Evolutionary conservation across 2,113 vertebrate genomes (phyloP).

Genomic region (Mellivora capensis): DNA sequence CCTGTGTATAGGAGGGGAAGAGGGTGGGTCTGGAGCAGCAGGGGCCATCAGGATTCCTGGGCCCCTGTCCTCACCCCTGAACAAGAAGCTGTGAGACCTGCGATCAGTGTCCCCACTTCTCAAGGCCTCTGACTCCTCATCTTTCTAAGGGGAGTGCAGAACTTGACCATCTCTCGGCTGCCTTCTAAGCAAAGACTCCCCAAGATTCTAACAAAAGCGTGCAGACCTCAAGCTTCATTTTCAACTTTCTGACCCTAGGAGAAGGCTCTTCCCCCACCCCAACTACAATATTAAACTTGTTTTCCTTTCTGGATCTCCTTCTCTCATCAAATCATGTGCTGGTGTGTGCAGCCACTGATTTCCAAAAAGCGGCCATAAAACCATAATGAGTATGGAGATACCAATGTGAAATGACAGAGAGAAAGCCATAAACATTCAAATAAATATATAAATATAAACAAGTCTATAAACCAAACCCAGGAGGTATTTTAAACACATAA

Average conservation of each 20-base stretch:
- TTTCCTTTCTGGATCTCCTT: constrained; percentile 56
- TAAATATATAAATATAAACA: constrained; percentile 82
- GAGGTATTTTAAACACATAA: constrained; percentile 78
- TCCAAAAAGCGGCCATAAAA: constrained; percentile 82
- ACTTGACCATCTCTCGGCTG: background rate
- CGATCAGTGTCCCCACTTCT: no score
- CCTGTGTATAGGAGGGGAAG: background rate
- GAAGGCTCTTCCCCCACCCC: constrained; percentile 40
- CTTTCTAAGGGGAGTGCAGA: background rate
- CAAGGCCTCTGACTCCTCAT: background rate
- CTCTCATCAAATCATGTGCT: constrained; percentile 63
- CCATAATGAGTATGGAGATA: constrained; percentile 79
- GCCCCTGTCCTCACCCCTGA: background rate
- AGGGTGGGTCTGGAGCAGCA: background rate
- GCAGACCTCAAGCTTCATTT: background rate
- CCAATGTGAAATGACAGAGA: constrained; percentile 75
- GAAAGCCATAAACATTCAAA: constrained; percentile 83
- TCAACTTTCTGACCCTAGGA: constrained; percentile 39
- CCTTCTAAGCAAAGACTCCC: background rate
- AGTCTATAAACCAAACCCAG: constrained; percentile 82
- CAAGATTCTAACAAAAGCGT: background rate
- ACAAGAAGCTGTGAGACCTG: background rate
- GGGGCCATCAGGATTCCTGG: background rate
- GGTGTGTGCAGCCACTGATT: constrained; percentile 70
- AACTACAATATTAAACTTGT: constrained; percentile 67